A percentile compares a stretch with the other conserved stretches of the same genome.
Conservation (phyloP, 30 jellyfish, hydroid and myxozoan species). For the Thelohanellus kitauei region DNA sequence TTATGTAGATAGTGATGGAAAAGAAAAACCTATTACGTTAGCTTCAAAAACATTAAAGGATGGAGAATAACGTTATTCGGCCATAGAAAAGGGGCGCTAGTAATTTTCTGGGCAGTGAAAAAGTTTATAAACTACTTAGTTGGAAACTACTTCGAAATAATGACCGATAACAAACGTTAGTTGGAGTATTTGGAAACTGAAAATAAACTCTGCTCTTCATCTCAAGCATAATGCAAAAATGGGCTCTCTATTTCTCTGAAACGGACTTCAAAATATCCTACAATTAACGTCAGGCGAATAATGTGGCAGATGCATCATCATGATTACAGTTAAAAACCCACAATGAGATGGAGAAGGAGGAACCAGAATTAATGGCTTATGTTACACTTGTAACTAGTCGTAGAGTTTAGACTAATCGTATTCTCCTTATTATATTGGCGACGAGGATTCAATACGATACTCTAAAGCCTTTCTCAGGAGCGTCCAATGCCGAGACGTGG, state of each 20-base stretch:
- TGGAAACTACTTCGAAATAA: constrained; percentile 19
- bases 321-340: too few species aligned
- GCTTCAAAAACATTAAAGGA: constrained; percentile 7
- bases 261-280: too few species aligned
- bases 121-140: constrained; percentile 20
- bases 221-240: constrained; percentile 12
- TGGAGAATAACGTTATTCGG: constrained; percentile 11
- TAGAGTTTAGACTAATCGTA: too few species aligned
- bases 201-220: constrained; percentile 14
- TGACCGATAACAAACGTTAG: constrained; percentile 17
- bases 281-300: too few species aligned
- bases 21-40: constrained; percentile 22
- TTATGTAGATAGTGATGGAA: constrained; percentile 10
- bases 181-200: constrained; percentile 6
- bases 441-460: too few species aligned
- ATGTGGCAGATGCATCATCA: too few species aligned
- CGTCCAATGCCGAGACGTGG: too few species aligned
- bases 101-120: constrained; percentile 19
- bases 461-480: too few species aligned
- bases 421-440: too few species aligned
- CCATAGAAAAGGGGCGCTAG: constrained; percentile 23
- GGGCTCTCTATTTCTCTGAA: constrained; percentile 14
- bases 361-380: too few species aligned
- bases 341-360: too few species aligned
- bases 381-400: too few species aligned